phyloP scores from a whole-genome alignment of 2,888 invertebrate species.

The Drepanosiphum platanoidis region DNA sequence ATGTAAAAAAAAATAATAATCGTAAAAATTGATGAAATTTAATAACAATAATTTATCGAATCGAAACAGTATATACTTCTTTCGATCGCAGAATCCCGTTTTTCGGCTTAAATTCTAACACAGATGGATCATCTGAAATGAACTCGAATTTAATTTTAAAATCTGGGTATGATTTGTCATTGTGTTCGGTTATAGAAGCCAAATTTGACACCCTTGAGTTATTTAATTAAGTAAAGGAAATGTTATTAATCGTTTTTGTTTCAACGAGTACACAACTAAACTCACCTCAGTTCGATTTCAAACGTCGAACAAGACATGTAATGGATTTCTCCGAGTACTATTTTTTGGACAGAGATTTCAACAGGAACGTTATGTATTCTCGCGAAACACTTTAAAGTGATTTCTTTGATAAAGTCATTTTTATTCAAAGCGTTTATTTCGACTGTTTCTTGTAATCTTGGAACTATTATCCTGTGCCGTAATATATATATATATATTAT shows the following conservation, averaged over 20 bases:
- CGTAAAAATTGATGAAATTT: neutral
- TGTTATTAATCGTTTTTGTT: too few species aligned
- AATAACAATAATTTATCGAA: neutral
- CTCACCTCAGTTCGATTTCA: slow-evolving; percentile 40
- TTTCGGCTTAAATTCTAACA: slow-evolving; percentile 52
- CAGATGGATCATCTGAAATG: neutral
- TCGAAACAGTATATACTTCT: slow-evolving; percentile 10
- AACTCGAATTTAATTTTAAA: slow-evolving; percentile 49
- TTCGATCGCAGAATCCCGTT: slow-evolving; percentile 47
- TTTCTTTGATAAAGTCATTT: slow-evolving; percentile 7
- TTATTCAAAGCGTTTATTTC: neutral
- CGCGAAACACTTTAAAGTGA: slow-evolving; percentile 32
- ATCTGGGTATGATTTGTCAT: neutral
- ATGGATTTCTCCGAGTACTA: slow-evolving; percentile 63
- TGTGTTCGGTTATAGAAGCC: neutral
- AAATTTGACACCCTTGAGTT: slow-evolving; percentile 44
- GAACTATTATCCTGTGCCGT: neutral
- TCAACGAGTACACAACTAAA: neutral
- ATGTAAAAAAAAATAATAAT: slow-evolving; percentile 28
- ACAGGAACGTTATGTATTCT: slow-evolving; percentile 62
- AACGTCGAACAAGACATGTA: slow-evolving; percentile 62
- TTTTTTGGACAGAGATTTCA: slow-evolving; percentile 64
- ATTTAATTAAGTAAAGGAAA: neutral
- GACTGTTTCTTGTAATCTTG: neutral
- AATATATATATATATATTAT: neutral